Evolutionary conservation across 2,113 vertebrate species (phyloP).

Genomic region (Gila orcuttii): DNA sequence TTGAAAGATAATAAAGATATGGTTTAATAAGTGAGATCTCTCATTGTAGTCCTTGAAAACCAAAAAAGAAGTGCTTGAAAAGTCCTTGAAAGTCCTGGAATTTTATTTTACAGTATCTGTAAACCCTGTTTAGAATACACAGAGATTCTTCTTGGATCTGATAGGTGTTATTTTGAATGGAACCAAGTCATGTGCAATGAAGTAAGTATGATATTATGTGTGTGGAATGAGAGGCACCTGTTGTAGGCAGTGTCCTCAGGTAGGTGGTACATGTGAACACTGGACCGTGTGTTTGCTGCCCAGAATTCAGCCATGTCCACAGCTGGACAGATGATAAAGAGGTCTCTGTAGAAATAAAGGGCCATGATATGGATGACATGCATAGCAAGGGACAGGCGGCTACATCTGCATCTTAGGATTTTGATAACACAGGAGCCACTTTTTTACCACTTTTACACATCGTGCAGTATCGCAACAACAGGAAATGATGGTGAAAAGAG

Average conservation of each 20-base stretch:
- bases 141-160: neutral
- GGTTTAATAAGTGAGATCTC: no score
- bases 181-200: neutral
- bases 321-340: slow-evolving; percentile 65
- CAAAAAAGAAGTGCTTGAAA: no score
- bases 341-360: slow-evolving; percentile 56
- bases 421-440: neutral
- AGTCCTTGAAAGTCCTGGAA: no score
- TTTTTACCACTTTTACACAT: no score
- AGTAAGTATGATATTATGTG: neutral
- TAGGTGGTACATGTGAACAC: slow-evolving; percentile 64
- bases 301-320: slow-evolving; percentile 64
- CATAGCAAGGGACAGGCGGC: neutral
- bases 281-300: slow-evolving; percentile 53
- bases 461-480: neutral
- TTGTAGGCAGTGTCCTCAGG: slow-evolving; percentile 52
- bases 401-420: neutral
- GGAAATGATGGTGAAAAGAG: neutral
- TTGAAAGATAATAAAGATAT: no score
- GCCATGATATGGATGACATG: neutral
- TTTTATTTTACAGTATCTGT: no score
- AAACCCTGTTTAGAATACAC: neutral
- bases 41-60: no score
- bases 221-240: slow-evolving; percentile 50
- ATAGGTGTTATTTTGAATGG: neutral